Evolutionary conservation across 1,140 invertebrate species (phyloP).

Genomic region (Adelges cooleyi): DNA sequence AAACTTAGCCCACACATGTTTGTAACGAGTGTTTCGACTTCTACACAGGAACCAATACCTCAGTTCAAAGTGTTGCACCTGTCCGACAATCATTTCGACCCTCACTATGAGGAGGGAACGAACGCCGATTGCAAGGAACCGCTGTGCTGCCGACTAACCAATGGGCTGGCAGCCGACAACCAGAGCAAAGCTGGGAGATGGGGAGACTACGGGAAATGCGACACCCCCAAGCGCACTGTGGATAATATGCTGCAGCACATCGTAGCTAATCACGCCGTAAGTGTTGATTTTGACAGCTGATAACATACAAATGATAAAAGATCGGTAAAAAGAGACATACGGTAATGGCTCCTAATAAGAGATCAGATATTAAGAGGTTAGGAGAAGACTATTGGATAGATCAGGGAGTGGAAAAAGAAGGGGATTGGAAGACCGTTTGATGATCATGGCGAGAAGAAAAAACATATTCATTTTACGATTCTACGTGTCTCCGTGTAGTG

Average conservation of each 20-base stretch:
- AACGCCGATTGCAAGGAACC: slow-evolving; percentile 86
- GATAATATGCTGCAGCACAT: slow-evolving; percentile 85
- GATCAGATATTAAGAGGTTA: too few species aligned
- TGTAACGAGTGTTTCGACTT: background rate
- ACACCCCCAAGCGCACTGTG: slow-evolving; percentile 80
- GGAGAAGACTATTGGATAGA: too few species aligned
- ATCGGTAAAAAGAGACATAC: too few species aligned
- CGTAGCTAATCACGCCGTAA: slow-evolving; percentile 64
- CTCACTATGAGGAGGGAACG: slow-evolving; percentile 77
- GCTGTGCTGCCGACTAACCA: slow-evolving; percentile 72
- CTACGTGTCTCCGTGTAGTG: too few species aligned
- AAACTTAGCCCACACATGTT: background rate
- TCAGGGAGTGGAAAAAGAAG: too few species aligned
- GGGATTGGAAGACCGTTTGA: too few species aligned
- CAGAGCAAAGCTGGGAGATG: slow-evolving; percentile 73
- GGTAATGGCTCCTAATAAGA: too few species aligned
- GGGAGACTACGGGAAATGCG: slow-evolving; percentile 87
- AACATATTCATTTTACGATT: too few species aligned
- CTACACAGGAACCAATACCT: slow-evolving; percentile 51
- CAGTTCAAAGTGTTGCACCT: slow-evolving; percentile 84
- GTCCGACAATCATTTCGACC: slow-evolving; percentile 87
- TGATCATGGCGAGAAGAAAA: too few species aligned
- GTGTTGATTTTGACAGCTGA: too few species aligned
- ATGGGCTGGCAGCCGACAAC: slow-evolving; percentile 55
- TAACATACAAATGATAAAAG: too few species aligned